These are phyloP conservation scores for Pempheris klunzingeri DNA, from an alignment of 2,797 vertebrate species.

Conservation along the genomic window DNA sequence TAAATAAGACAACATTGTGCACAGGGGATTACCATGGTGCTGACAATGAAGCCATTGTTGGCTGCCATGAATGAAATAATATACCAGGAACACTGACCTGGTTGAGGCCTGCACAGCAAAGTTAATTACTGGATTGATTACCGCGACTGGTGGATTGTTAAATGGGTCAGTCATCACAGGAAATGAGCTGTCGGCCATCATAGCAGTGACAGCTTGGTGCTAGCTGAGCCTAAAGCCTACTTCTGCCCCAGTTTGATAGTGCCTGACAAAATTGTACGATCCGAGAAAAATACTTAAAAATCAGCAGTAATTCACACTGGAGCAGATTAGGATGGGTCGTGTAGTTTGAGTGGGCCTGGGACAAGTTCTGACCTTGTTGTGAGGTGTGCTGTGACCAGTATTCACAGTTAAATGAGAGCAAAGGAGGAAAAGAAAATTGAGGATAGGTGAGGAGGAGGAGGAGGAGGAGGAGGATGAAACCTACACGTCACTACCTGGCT, in stretches of 20 bases:
- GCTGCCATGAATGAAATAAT: neutral
- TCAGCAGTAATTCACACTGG: neutral
- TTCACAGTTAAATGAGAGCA: neutral
- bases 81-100: conserved; percentile 2
- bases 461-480: neutral
- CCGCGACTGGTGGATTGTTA: conserved; percentile 12
- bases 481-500: too few relatives aligned
- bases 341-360: neutral
- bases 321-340: neutral
- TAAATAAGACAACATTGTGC: conserved; percentile 23
- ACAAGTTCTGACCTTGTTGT: neutral
- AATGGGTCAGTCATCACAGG: conserved; percentile 16
- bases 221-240: neutral
- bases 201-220: conserved; percentile 13
- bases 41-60: neutral
- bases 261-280: neutral
- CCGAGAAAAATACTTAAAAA: neutral
- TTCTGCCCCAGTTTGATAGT: neutral
- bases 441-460: neutral
- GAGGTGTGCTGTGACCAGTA: neutral
- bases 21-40: neutral
- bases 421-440: neutral
- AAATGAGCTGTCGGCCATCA: conserved; percentile 16
- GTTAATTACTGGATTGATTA: conserved; percentile 18
- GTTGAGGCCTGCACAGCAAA: conserved; percentile 2